Base-by-base conservation (phyloP, 2,888 invertebrate species). In the Papilio protenor region DNA sequence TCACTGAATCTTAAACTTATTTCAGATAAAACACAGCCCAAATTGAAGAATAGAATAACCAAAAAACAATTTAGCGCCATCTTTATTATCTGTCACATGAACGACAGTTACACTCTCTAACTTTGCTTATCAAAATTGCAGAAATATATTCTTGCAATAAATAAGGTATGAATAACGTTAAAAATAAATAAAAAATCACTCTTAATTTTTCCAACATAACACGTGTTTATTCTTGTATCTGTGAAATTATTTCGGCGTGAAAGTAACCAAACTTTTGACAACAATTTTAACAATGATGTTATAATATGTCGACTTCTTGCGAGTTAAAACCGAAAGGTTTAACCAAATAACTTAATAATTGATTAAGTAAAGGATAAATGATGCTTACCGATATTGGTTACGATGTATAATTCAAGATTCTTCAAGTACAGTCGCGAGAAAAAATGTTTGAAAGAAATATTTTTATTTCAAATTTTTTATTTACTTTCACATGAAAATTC, bases 91-190 rank as follows among this genome's bases (percentile, higher is more conserved):
- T 79, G 47, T 83, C 83, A 73, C 93, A 92, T 77, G 85, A 83
- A 49, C 92, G 92, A 18, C 69, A 81, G 16, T 84, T 88, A 64
- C 92, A 92, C 55, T 80, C 86, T 57, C 82, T 86, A 4, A 94
- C 83, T 88, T 93, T 94, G 76, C 84, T 91, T 2, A 93, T 83
- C 6, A 94, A 82, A 79, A 94, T 94, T 0, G 89, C 89, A 0
- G 94, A 89, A 81, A 94, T 94, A 64, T 90, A 94, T 83, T 94
- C 94, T 82, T 94, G 94, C 2, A 94, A 80, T 45, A 94, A 84
- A 85, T 90, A 94, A 0, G 94, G 94, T 72, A 94, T 92, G 8
- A 94, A 85, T 18, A 94, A 75, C 3, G 92, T 87, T 57, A 94
- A 77, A 23, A 91, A 87, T 71, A 94, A 80, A 77, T 94, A 94